These are phyloP conservation scores for Morpho helenor DNA, from an alignment of 2,888 invertebrate species.

Conservation along the genomic window DNA sequence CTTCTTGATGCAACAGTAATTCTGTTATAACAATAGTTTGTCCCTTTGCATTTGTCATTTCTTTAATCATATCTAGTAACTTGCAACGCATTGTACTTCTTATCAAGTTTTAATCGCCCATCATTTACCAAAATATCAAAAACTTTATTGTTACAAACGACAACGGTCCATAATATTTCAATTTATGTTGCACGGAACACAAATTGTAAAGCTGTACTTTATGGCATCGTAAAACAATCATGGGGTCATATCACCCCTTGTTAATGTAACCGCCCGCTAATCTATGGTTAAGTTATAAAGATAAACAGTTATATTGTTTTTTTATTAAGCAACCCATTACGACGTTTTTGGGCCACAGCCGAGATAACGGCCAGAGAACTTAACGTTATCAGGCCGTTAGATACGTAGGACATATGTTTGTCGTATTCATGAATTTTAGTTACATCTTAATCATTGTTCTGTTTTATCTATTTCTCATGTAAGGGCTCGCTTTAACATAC, in stretches of 20 bases:
- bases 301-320: conserved; percentile 37
- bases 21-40: too few species aligned
- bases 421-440: conserved; percentile 4
- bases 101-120: background rate
- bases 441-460: conserved; percentile 6
- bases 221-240: conserved; percentile 54
- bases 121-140: conserved; percentile 5
- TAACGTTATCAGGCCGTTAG: conserved; percentile 5
- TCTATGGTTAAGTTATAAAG: conserved; percentile 44
- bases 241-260: conserved; percentile 42
- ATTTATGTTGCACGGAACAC: conserved; percentile 23
- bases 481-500: conserved; percentile 4
- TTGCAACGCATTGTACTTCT: background rate
- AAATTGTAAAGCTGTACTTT: conserved; percentile 41
- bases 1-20: too few species aligned
- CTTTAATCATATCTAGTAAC: background rate
- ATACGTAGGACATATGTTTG: conserved; percentile 10
- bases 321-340: conserved; percentile 29
- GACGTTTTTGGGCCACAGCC: conserved; percentile 23
- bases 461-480: conserved; percentile 8
- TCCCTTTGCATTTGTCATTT: too few species aligned
- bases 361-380: conserved; percentile 13
- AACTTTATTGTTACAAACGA: conserved; percentile 8
- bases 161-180: conserved; percentile 18
- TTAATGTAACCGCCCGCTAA: conserved; percentile 47